Evolutionary conservation across 2,797 vertebrate species (phyloP), one percentile per base, ranked within the genome.

Genomic region (Macropodus opercularis): DNA sequence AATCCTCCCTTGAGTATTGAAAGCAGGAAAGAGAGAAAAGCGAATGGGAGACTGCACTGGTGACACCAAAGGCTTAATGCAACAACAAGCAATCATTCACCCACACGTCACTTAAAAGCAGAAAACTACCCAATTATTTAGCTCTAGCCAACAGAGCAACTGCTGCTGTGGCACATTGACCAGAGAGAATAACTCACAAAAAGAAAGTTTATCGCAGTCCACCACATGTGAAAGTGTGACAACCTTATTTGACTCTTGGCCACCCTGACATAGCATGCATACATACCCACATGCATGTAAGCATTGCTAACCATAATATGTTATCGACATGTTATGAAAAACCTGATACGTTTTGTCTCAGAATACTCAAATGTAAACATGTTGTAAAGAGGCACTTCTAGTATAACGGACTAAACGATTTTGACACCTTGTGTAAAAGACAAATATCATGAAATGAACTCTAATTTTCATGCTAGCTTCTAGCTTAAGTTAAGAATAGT

Each of bases 1-100:
- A 98, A 99, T 98, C 98, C 98, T 99, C 98, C 97, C 98, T 99
- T 96, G 93, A 94, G 92, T 90, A 91, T 90, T 92, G 95, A 94
- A 84, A 97, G 95, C 95, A 94, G 94, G 93, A 95, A 94, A 98
- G 90, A 97, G 93, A 96, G 90, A 97, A 94, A 95, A 96, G 94
- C 94, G 94, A 95, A 94, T 94, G 93, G 95, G 91, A 95, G 85
- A 95, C 82, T 92, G 93, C 63, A 89, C 83, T 85, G 74, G 75
- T 85, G 75, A 84, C 63, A 77, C 79, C 86, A 75, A 72, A 60
- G 68, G 49, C 51, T 72, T 60, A 34, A 46, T 44, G 59, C 42
- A 75, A 50, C 32, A 49, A 63, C 63, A 85, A 72, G 59, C 54
- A 55, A 39, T 55, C 53, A 56, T 22, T 48, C 41, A 75, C 36